phyloP scores from a whole-genome alignment of 2,888 invertebrate genomes.

The Stenurella melanura region DNA sequence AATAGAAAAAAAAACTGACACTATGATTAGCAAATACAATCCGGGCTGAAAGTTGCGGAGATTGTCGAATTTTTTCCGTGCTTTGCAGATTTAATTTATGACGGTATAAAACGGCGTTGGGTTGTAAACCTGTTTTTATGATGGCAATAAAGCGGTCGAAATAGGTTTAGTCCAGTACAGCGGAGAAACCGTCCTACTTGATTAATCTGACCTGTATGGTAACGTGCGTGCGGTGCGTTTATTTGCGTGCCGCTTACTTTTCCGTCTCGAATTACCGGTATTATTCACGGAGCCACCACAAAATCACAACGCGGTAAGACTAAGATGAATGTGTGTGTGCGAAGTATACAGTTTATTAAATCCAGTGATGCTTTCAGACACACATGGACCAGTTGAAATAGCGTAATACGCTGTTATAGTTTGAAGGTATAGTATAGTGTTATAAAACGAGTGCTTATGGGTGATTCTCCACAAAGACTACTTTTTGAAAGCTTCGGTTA shows the following conservation, averaged over 20 bases:
- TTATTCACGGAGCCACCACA: conserved; percentile 21
- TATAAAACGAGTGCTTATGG: no score
- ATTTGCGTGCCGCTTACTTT: conserved; percentile 15
- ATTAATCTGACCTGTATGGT: conserved; percentile 21
- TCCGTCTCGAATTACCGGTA: conserved; percentile 23
- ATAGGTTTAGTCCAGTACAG: conserved; percentile 10
- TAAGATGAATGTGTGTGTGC: conserved; percentile 1
- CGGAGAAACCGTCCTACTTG: conserved; percentile 14
- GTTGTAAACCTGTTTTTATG: conserved; percentile 29
- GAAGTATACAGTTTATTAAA: neutral
- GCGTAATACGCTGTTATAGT: neutral
- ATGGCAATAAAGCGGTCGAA: conserved; percentile 29
- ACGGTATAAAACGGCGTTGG: conserved; percentile 12
- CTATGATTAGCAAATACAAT: neutral
- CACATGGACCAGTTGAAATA: neutral
- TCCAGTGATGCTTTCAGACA: neutral
- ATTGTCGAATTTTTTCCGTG: neutral
- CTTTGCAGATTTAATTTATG: neutral
- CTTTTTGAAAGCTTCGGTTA: no score
- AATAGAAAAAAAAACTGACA: neutral
- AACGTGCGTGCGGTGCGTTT: conserved; percentile 23
- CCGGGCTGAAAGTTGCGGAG: neutral
- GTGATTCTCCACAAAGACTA: no score
- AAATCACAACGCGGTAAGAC: conserved; percentile 8
- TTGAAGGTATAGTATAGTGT: no score